Evolutionary conservation across 2,797 vertebrate species (phyloP).

Genomic region (Phoeniculus purpureus): DNA sequence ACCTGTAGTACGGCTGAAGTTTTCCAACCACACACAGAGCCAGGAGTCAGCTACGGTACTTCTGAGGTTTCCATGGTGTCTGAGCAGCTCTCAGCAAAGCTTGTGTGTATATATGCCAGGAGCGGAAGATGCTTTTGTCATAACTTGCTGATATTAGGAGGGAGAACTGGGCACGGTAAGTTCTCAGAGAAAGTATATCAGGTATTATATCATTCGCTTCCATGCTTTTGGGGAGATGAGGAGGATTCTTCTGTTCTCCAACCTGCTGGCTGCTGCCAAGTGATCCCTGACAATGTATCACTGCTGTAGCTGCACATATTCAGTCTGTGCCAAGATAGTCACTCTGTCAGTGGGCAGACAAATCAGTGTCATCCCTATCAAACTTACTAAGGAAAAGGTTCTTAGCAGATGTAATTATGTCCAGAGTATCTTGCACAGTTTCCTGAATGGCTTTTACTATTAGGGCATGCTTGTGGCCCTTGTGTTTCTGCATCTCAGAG

Average conservation of each 20-base stretch:
- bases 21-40: neutral
- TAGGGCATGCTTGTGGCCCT: neutral
- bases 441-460: neutral
- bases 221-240: neutral
- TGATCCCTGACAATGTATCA: neutral
- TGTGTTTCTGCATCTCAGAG: neutral
- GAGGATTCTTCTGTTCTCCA: neutral
- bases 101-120: neutral
- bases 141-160: neutral
- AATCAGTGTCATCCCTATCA: neutral
- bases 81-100: neutral
- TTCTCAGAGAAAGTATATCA: neutral
- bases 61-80: neutral
- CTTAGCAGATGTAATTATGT: neutral
- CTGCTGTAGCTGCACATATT: neutral
- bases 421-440: neutral
- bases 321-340: neutral
- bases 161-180: neutral
- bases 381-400: neutral
- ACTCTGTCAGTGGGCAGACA: neutral
- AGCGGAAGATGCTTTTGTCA: neutral
- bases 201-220: neutral
- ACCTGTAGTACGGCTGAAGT: neutral
- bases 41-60: rapidly evolving
- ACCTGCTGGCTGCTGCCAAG: neutral